Conservation (phyloP, 2,888 invertebrate species). For the Geotrupes spiniger region DNA sequence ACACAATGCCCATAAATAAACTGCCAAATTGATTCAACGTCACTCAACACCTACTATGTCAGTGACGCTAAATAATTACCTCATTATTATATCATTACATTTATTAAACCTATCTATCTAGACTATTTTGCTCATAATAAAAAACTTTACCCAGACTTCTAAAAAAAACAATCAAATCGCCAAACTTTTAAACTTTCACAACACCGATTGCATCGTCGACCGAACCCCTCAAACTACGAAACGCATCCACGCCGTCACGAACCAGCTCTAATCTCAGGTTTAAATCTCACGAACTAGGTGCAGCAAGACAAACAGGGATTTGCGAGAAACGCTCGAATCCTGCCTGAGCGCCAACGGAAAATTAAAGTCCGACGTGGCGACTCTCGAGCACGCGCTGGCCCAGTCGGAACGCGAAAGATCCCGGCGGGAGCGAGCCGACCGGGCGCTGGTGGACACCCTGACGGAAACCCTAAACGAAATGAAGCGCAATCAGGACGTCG, state of each 20-base stretch:
- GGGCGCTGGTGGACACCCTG: constrained; percentile 4
- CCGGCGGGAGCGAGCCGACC: constrained; percentile 2
- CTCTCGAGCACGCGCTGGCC: constrained; percentile 6
- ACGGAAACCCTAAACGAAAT: constrained; percentile 4
- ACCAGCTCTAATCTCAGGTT: neutral
- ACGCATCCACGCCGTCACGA: neutral
- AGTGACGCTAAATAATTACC: too few species aligned
- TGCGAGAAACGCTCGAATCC: constrained; percentile 10
- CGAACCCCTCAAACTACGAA: neutral
- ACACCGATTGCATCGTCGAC: neutral
- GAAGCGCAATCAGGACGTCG: constrained; percentile 9
- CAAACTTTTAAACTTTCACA: too few species aligned
- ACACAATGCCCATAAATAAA: too few species aligned
- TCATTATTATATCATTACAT: too few species aligned
- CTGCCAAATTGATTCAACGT: too few species aligned
- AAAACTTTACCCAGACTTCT: too few species aligned
- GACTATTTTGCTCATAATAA: too few species aligned
- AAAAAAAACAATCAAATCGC: too few species aligned
- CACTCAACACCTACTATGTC: too few species aligned
- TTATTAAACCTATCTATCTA: too few species aligned
- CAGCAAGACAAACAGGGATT: constrained; percentile 8
- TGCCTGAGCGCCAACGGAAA: constrained; percentile 12
- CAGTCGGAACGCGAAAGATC: neutral
- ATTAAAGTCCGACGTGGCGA: constrained; percentile 10
- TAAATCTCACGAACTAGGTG: constrained; percentile 9